Evolutionary conservation across 2,113 vertebrate species (phyloP), one percentile per base, ranked within the genome.

Genomic region (Alaudala cheleensis): DNA sequence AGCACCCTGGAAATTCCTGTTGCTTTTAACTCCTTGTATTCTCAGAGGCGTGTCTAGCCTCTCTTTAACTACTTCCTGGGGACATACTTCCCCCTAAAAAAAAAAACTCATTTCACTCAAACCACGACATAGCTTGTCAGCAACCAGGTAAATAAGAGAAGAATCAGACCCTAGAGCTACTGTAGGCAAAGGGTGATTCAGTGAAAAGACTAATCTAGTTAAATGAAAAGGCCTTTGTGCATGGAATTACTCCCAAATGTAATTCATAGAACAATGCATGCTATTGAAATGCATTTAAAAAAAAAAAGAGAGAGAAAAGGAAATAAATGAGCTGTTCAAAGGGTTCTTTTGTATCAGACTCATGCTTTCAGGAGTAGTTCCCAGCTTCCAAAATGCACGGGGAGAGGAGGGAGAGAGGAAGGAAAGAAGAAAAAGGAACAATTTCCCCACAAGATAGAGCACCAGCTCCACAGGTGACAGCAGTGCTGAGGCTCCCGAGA

Each of bases 181-280:
- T 37, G 2, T 7, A 69, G 40, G n/a, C 40, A 60, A 81, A 71
- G 28, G 11, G 9, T 19, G n/a, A 50, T 33, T 90, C 82, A 65
- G 2, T 70, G 72, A 47, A 86, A 85, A 44, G 42, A 44, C 29
- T 79, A 60, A 87, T 82, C 61, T 49, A 44, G 33, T 86, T 61
- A 82, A 71, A 87, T 72, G 34, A 91, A 85, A 95, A 93, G 45
- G 53, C 39, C 45, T 96, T 83, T 91, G 37, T 76, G 7, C 49
- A 39, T 57, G 79, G 90, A 92, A 49, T 67, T 80, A 82, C 58
- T 87, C 77, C n/a, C 71, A 67, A 91, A 44, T 18, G 28, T 57
- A 61, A 61, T 45, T 87, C 64, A 9, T 9, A 47, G 70, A 95
- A 91, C 85, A 96, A 87, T 85, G 65, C 0, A 2, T 67, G 50